phyloP scores from a whole-genome alignment of 2,113 vertebrate species.

The Salvelinus alpinus region DNA sequence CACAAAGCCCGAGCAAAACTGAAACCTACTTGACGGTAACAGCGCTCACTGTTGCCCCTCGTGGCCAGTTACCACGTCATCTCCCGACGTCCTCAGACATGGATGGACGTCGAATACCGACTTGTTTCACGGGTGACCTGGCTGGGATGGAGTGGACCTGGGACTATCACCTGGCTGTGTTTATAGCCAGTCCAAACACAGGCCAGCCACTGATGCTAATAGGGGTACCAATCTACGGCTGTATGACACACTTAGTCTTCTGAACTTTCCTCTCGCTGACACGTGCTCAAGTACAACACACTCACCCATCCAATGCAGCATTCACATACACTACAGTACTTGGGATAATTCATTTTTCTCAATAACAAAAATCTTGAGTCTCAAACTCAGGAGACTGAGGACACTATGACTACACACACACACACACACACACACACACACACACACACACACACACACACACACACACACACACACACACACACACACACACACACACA shows the following conservation, averaged over 20 bases:
- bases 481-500: too few species aligned
- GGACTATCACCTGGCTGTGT: slow-evolving; percentile 67
- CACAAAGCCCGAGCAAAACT: too few species aligned
- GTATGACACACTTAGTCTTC: slow-evolving; percentile 63
- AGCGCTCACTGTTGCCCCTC: too few species aligned
- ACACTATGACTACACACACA: neutral
- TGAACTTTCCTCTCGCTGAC: neutral
- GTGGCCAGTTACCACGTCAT: too few species aligned
- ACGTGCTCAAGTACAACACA: slow-evolving; percentile 3
- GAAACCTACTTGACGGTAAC: too few species aligned
- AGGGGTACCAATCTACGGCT: slow-evolving; percentile 71
- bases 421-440: neutral
- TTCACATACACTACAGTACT: neutral
- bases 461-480: neutral
- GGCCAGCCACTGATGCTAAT: slow-evolving; percentile 73
- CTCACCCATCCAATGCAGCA: slow-evolving; percentile 4
- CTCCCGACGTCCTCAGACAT: too few species aligned
- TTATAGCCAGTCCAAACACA: slow-evolving; percentile 74
- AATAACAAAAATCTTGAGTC: neutral
- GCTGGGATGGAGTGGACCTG: slow-evolving; percentile 46
- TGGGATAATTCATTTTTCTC: neutral
- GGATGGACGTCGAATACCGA: too few species aligned
- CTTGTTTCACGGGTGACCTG: too few species aligned
- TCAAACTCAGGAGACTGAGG: too few species aligned
- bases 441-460: slow-evolving; percentile 1